Evolutionary conservation across 2,797 vertebrate genomes (phyloP).

Genomic region (Acanthurus tractus): DNA sequence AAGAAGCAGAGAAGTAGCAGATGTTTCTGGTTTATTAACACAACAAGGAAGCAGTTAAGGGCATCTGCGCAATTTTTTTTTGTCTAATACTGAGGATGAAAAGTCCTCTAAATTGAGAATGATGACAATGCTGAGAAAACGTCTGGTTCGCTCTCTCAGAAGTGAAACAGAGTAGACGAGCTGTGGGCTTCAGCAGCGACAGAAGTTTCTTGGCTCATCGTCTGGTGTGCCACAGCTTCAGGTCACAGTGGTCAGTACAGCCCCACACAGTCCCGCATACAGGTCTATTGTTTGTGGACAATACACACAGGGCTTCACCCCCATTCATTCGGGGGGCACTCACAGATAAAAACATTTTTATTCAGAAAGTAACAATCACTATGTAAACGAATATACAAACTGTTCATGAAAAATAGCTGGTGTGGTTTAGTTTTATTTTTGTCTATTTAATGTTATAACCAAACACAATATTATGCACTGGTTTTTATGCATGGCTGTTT

Average conservation of each 20-base stretch:
- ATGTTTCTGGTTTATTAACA: slow-evolving; percentile 76
- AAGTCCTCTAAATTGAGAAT: slow-evolving; percentile 52
- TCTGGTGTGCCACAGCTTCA: slow-evolving; percentile 62
- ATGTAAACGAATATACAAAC: background rate
- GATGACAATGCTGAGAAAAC: slow-evolving; percentile 50
- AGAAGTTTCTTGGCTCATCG: slow-evolving; percentile 27
- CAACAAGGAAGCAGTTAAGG: slow-evolving; percentile 75
- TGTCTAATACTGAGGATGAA: slow-evolving; percentile 69
- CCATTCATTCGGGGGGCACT: slow-evolving; percentile 25
- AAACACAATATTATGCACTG: background rate
- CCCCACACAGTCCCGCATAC: slow-evolving; percentile 33
- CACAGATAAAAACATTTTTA: slow-evolving; percentile 13
- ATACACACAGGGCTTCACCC: slow-evolving; percentile 28
- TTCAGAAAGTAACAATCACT: background rate
- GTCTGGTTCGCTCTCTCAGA: slow-evolving; percentile 32
- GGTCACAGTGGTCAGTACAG: slow-evolving; percentile 64
- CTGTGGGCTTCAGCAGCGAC: slow-evolving; percentile 7
- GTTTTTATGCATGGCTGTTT: no score
- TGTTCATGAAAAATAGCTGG: background rate
- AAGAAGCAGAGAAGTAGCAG: slow-evolving; percentile 50
- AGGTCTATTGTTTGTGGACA: slow-evolving; percentile 56
- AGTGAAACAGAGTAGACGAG: slow-evolving; percentile 2
- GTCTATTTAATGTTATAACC: background rate
- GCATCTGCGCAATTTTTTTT: slow-evolving; percentile 71
- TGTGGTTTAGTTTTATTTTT: background rate